Evolutionary conservation across 23 tunicate genomes (phyloP).

Genomic region (Trididemnum nubilum): DNA sequence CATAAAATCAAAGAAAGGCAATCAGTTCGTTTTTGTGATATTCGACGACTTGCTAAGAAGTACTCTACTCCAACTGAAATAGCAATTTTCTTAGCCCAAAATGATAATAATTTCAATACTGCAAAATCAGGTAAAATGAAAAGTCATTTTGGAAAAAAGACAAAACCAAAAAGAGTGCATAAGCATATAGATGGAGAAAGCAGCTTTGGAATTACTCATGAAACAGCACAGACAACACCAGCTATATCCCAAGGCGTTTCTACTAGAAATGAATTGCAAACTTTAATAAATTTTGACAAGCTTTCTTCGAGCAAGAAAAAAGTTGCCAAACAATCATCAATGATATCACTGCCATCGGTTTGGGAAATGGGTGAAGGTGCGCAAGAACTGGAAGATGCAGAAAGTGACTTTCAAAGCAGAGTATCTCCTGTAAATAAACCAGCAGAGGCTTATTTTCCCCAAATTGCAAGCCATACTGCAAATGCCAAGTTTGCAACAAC

Average conservation of each 20-base stretch:
- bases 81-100: not conserved
- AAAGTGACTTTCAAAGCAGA: conserved; percentile 41
- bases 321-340: not conserved
- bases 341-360: conserved; percentile 32
- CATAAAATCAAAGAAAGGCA: conserved; percentile 13
- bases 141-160: not conserved
- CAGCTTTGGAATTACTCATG: too few relatives aligned
- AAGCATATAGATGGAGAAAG: not conserved
- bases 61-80: not conserved
- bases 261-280: not conserved
- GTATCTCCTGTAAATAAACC: conserved; percentile 14
- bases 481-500: conserved; percentile 32
- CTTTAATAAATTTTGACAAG: not conserved
- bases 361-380: conserved; percentile 50
- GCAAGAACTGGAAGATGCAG: not conserved
- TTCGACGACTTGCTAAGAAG: not conserved
- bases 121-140: not conserved
- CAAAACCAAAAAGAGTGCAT: not conserved
- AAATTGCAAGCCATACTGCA: not conserved
- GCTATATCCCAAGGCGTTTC: not conserved
- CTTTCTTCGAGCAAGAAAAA: not conserved
- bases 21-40: not conserved
- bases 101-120: not conserved
- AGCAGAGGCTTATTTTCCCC: conserved; percentile 64
- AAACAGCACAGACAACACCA: not conserved